Base-by-base conservation (phyloP, 2,113 vertebrate genomes). In the Camelus bactrianus region DNA sequence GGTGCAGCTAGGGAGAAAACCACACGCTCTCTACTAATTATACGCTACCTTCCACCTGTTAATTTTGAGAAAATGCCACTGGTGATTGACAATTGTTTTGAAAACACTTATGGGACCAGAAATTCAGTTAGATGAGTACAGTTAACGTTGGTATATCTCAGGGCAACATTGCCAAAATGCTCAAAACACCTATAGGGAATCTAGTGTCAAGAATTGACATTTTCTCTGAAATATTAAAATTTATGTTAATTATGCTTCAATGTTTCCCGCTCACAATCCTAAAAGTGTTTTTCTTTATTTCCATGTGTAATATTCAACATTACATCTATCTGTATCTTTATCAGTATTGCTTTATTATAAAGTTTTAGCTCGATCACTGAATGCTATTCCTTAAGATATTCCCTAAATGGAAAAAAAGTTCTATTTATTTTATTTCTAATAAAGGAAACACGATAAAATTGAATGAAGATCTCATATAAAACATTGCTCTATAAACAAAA, bases 401-500 rank as follows among this genome's bases (percentile, higher is more conserved):
- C 54, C 20, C 22, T 38, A 90, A 84, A 54, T 87, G 48, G 19
- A 70, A 85, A 72, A 60, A 60, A 67, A 75, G 35, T 0, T 73
- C 14, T 24, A 75, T 65, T 67, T 94, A 56, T 62, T 92, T 60
- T 89, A 89, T 82, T 69, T 90, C 35, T 86, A 81, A 93, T 67
- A 90, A 86, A 91, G 14, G 82, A 58, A 69, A 15, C 11, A 35
- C n/a, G 86, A n/a, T 89, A 83, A 72, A n/a, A n/a, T 16, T 93
- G 35, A 28, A 72, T 56, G 30, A 24, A 91, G 83, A 89, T 72
- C 42, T 72, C 38, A 2, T 7, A 70, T 69, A 81, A 65, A 69
- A 50, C 3, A 81, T 0, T 93, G 2, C 14, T 92, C 4, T 58
- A 96, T 62, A 28, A 96, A 56, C 30, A 93, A 93, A 95, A 69